A percentile compares a stretch with the other conserved stretches of the same genome.
Evolutionary conservation across 2,113 vertebrate genomes (phyloP).

Genomic region (Varanus komodoensis): DNA sequence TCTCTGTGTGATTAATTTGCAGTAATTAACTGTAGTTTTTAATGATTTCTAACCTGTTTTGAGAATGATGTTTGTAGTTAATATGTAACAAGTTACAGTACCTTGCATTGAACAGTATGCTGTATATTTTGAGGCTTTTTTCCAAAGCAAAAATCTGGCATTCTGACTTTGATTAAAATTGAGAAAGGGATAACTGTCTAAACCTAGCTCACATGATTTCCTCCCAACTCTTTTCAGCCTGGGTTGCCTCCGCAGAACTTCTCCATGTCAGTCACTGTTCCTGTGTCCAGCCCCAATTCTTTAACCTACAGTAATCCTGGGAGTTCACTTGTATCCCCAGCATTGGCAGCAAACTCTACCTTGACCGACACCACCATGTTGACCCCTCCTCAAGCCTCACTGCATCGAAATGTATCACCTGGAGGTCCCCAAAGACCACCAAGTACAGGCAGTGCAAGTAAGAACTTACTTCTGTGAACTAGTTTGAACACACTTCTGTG

Average conservation of each 20-base stretch:
- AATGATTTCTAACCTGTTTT: background rate
- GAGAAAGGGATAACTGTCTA: background rate
- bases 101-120: conserved; percentile 2
- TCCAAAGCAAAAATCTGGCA: background rate
- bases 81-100: background rate
- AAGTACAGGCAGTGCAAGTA: conserved; percentile 90
- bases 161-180: background rate
- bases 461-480: background rate
- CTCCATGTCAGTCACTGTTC: conserved; percentile 98
- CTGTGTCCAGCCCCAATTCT: conserved; percentile 92
- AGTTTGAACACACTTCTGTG: background rate
- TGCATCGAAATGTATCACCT: conserved; percentile 93
- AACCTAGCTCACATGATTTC: conserved; percentile 10
- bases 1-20: conserved; percentile 1
- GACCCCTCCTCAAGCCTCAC: conserved; percentile 87
- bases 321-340: conserved; percentile 87
- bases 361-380: conserved; percentile 93
- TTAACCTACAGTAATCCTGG: conserved; percentile 91
- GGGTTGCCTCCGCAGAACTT: conserved; percentile 95
- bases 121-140: background rate
- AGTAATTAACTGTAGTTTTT: background rate
- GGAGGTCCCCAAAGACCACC: conserved; percentile 91
- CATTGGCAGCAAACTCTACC: conserved; percentile 86
- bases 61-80: conserved; percentile 2
- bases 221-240: conserved; percentile 79